Percentiles rank a stretch among this genome's conserved stretches.
These are phyloP conservation scores for Asteroscopus sphinx DNA, from an alignment of 2,888 invertebrate species.

Conservation along the genomic window DNA sequence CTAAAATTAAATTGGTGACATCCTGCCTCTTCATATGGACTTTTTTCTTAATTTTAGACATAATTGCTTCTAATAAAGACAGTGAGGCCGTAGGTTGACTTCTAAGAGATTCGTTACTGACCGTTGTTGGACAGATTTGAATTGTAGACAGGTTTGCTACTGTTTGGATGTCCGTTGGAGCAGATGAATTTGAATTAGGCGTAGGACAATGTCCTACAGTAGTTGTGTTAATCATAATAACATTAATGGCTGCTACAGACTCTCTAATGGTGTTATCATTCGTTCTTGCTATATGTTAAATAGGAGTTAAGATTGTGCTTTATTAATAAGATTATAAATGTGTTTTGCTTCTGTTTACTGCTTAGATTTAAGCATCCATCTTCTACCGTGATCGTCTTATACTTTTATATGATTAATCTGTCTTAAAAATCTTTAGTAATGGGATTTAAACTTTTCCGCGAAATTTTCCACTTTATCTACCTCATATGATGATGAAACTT, in stretches of 20 bases:
- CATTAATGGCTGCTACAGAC: constrained; percentile 14
- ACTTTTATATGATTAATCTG: too few relatives aligned
- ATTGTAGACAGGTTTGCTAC: constrained; percentile 15
- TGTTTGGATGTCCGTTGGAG: constrained; percentile 25
- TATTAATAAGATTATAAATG: too few relatives aligned
- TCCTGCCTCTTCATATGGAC: constrained; percentile 61
- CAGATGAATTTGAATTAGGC: constrained; percentile 31
- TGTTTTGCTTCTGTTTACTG: background rate
- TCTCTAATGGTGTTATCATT: constrained; percentile 4
- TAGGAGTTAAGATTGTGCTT: background rate
- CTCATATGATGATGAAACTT: constrained; percentile 8
- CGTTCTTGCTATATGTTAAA: background rate
- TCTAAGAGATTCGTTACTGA: constrained; percentile 20
- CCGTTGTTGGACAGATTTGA: constrained; percentile 49
- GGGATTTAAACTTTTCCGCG: background rate
- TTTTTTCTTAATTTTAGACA: constrained; percentile 56
- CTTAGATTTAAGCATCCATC: too few relatives aligned
- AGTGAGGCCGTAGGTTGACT: constrained; percentile 30
- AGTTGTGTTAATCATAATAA: constrained; percentile 36
- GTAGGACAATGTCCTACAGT: constrained; percentile 31
- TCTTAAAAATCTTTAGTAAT: too few relatives aligned
- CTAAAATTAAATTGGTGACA: constrained; percentile 68
- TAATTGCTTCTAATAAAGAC: constrained; percentile 58
- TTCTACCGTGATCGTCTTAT: too few relatives aligned
- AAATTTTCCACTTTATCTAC: background rate